Percentiles rank a stretch among this genome's conserved stretches.
Conservation (phyloP, 2,797 vertebrate species). For the Sebastes itinus region DNA sequence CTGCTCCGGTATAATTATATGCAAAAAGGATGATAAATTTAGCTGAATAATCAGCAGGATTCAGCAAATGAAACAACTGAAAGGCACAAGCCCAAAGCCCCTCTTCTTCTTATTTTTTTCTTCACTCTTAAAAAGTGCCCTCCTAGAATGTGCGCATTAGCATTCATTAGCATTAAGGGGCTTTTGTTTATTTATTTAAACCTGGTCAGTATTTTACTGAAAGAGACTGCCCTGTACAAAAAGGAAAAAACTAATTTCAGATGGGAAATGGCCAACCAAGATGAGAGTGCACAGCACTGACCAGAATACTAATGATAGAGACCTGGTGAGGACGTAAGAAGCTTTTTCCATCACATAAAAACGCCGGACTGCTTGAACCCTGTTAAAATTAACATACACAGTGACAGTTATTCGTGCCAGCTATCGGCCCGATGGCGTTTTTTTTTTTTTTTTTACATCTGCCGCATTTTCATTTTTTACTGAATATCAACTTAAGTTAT, state of each 20-base stretch:
- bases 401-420: not conserved
- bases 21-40: not conserved
- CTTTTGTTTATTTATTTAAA: conserved; percentile 34
- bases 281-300: conserved; percentile 7
- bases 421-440: not conserved
- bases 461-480: conserved; percentile 3
- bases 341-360: conserved; percentile 8
- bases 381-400: conserved; percentile 17
- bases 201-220: not conserved
- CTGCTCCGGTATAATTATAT: not conserved
- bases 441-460: not conserved
- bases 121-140: not conserved
- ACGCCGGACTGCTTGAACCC: not conserved
- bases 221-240: conserved; percentile 4
- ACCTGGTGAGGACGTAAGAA: not conserved
- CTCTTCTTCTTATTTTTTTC: not conserved
- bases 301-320: conserved; percentile 27
- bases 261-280: conserved; percentile 18
- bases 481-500: conserved; percentile 1
- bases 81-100: conserved; percentile 2
- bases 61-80: not conserved
- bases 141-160: conserved; percentile 9
- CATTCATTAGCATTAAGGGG: conserved; percentile 7
- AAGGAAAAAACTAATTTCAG: conserved; percentile 16
- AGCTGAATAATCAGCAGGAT: conserved; percentile 3